Evolutionary conservation across 1,140 invertebrate species (phyloP).

Genomic region (Eriocheir sinensis): DNA sequence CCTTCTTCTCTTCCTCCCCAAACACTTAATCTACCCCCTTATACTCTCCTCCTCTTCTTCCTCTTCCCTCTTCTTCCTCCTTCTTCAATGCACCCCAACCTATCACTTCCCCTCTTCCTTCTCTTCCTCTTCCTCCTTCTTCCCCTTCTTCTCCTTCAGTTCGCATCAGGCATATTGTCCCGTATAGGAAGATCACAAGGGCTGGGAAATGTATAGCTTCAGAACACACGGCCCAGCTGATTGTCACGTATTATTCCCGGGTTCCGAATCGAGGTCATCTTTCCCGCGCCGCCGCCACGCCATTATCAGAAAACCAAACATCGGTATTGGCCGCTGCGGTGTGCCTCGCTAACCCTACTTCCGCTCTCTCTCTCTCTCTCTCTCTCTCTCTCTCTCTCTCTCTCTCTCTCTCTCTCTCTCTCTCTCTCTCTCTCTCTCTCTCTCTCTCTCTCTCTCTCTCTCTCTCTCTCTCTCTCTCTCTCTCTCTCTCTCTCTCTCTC

Average conservation of each 20-base stretch:
- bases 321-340: background rate
- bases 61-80: no score
- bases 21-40: no score
- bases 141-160: background rate
- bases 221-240: background rate
- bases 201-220: background rate
- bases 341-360: background rate
- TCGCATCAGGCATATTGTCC: background rate
- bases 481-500: constrained; percentile 38
- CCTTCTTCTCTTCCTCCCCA: background rate
- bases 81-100: no score
- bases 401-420: no score
- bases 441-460: constrained; percentile 45
- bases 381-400: background rate
- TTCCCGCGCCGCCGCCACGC: background rate
- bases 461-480: constrained; percentile 49
- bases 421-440: background rate
- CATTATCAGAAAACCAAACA: background rate
- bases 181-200: constrained; percentile 15
- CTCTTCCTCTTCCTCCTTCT: background rate
- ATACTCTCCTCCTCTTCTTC: background rate
- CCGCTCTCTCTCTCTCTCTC: background rate
- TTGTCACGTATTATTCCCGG: background rate
- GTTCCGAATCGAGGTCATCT: background rate
- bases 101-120: no score